phyloP scores from a whole-genome alignment of 1,140 invertebrate species.

The Holcopasites calliopsidis region DNA sequence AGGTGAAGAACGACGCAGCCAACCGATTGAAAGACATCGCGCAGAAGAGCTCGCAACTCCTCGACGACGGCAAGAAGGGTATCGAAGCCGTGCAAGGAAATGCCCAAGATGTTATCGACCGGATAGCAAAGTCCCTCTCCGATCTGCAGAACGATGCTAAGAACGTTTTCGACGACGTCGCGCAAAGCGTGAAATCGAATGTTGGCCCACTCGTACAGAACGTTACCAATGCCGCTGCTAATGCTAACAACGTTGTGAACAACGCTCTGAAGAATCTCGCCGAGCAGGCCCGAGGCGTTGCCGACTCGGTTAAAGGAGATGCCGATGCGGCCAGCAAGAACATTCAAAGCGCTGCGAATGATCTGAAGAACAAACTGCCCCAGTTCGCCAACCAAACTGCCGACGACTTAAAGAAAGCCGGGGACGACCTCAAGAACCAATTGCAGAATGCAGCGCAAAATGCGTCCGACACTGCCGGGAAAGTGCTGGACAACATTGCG shows the following conservation, averaged over 20 bases:
- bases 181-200: no score
- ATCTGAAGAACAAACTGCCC: not conserved
- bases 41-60: no score
- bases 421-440: not conserved
- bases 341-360: not conserved
- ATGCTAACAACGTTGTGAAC: not conserved
- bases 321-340: not conserved
- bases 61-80: no score
- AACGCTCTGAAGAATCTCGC: not conserved
- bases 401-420: not conserved
- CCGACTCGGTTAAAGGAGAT: not conserved
- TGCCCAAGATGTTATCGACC: no score
- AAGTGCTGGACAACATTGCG: not conserved
- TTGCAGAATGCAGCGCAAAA: not conserved
- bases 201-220: no score
- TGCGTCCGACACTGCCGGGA: not conserved
- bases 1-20: not conserved
- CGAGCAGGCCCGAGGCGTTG: not conserved
- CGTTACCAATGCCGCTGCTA: no score
- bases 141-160: no score
- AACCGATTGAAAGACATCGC: no score
- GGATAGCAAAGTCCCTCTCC: no score
- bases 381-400: not conserved
- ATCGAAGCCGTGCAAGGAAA: no score
- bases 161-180: not conserved